Conservation (phyloP, 2,888 invertebrate species). For the Podabrus alpinus region DNA sequence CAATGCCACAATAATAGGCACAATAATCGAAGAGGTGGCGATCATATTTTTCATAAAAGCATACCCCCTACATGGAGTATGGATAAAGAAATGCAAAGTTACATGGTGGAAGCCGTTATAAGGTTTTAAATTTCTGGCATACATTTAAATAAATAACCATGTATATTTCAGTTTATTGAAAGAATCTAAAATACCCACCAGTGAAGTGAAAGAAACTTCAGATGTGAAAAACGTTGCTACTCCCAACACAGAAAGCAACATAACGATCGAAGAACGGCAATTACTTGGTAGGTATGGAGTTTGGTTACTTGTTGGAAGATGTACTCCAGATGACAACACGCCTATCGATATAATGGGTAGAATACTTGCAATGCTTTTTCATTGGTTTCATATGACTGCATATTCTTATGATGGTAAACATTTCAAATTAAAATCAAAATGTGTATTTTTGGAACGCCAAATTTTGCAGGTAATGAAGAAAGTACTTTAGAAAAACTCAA, state of each 20-base stretch:
- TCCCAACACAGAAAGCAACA: constrained; percentile 64
- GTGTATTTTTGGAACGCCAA: background rate
- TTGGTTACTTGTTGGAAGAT: constrained; percentile 94
- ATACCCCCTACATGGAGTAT: constrained; percentile 87
- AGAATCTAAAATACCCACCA: constrained; percentile 84
- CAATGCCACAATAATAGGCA: constrained; percentile 90
- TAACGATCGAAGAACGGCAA: constrained; percentile 84
- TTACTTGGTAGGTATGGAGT: constrained; percentile 93
- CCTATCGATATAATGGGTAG: constrained; percentile 83
- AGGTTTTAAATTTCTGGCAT: constrained; percentile 60
- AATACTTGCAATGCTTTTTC: constrained; percentile 93
- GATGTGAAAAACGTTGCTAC: constrained; percentile 54
- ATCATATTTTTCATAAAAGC: constrained; percentile 89
- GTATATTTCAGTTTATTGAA: constrained; percentile 70
- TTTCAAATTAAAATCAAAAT: background rate
- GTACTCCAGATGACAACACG: constrained; percentile 77
- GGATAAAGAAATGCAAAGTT: constrained; percentile 89
- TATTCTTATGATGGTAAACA: constrained; percentile 87
- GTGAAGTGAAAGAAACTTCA: constrained; percentile 63
- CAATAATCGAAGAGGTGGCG: constrained; percentile 82
- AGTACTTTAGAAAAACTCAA: constrained; percentile 90
- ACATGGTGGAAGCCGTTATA: constrained; percentile 92
- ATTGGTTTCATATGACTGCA: constrained; percentile 99
- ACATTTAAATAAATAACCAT: background rate
- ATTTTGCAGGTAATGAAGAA: constrained; percentile 69